Evolutionary conservation across 2,797 vertebrate species (phyloP), one percentile per base, ranked within the genome.

Genomic region (Megalops cyprinoides): DNA sequence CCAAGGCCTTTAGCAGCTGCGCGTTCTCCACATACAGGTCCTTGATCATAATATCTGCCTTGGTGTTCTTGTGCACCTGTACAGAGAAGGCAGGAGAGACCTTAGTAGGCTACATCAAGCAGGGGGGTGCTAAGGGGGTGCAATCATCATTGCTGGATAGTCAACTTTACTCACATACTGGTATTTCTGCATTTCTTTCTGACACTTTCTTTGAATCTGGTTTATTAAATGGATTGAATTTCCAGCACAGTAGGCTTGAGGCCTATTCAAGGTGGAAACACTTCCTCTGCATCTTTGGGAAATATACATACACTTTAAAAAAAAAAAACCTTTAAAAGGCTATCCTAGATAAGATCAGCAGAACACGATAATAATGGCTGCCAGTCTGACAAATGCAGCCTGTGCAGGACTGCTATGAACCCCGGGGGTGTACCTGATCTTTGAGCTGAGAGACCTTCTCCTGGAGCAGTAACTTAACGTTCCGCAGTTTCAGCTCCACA

Each of bases 401-500:
- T 31, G 28, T 62, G 56, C 23, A 9, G 58, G 58, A 62, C 28
- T 28, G 58, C 28, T 2, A 12, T 4, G 67, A 39, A 20, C 12
- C 20, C 8, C 7, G 10, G 37, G 6, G 2, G 81, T 84, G 88
- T 88, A 99, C 97, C 94, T 99, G 98, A 69, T 98, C 96, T 89
- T 96, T 97, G 65, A 99, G 95, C 90, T 99, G 97, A 87, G 93
- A 91, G 0, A 97, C 97, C 92, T 99, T 99, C 77, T 98, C 97
- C 85, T 94, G 96, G 83, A 99, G 95, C 88, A 98, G 95, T 83
- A 96, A 93, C 85, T 99, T 99, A 78, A 99, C 95, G 51, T 97
- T 95, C 77, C 91, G 94, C 42, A 98, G 93, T 44, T 97, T 97
- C 88, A 96, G 91, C 82, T 98, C 97, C 39, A 99, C 95, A 80